Evolutionary conservation across 2,113 vertebrate species (phyloP).

Genomic region (Myotis brandtii): DNA sequence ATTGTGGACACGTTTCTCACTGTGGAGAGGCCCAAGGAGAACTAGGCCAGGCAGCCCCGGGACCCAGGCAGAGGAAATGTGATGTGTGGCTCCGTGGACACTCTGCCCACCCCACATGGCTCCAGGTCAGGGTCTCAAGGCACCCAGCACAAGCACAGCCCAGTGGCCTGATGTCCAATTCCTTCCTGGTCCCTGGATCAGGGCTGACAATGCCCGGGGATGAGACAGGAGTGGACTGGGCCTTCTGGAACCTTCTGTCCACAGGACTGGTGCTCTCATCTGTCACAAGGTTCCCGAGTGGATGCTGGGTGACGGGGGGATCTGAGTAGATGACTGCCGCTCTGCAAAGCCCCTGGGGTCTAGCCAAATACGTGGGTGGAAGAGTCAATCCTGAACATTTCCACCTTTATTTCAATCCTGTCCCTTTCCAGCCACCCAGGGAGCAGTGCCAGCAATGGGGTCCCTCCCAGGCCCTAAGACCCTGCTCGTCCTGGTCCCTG

Average conservation of each 20-base stretch:
- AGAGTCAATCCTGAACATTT: not conserved
- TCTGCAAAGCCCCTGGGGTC: not conserved
- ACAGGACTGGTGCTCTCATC: not conserved
- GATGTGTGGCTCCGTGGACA: not conserved
- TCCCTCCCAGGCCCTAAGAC: not conserved
- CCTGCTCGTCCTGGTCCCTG: not conserved
- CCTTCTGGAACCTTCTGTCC: constrained; percentile 15
- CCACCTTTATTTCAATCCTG: not conserved
- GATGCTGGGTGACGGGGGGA: too few relatives aligned
- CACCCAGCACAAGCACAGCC: constrained; percentile 53
- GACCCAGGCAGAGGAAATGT: not conserved
- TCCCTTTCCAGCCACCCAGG: not conserved
- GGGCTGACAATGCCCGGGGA: not conserved
- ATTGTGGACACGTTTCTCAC: constrained; percentile 88
- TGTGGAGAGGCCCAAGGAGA: constrained; percentile 92
- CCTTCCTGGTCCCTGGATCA: constrained; percentile 10
- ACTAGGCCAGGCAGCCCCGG: constrained; percentile 63
- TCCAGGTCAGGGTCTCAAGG: not conserved
- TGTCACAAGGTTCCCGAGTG: not conserved
- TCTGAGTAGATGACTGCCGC: not conserved
- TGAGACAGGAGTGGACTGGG: not conserved
- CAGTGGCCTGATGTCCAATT: constrained; percentile 62
- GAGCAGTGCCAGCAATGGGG: not conserved
- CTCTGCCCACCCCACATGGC: not conserved
- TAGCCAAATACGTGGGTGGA: not conserved